Percentiles rank a stretch among this genome's conserved stretches.
Evolutionary conservation across 2,888 invertebrate genomes (phyloP).

Genomic region (Aplocera efformata): DNA sequence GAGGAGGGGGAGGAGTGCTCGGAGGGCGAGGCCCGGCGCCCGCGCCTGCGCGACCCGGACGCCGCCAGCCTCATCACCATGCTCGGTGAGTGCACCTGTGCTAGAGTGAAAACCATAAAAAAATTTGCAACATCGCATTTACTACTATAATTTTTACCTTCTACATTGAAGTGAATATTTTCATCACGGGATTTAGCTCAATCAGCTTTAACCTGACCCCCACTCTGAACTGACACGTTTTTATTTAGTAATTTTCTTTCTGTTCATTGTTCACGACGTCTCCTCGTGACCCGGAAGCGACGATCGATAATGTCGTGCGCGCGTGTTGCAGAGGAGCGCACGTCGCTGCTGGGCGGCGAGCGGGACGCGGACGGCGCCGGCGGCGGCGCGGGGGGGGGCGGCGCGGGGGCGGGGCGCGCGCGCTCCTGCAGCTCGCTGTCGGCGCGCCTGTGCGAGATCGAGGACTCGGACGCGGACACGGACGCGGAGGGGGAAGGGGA

Average conservation of each 20-base stretch:
- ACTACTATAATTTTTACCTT: too few species aligned
- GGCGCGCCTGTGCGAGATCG: constrained; percentile 94
- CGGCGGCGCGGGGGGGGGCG: constrained; percentile 31
- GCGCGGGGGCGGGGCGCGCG: constrained; percentile 26
- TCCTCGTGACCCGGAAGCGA: too few species aligned
- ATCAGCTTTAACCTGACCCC: too few species aligned
- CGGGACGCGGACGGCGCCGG: constrained; percentile 16
- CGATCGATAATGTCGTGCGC: neutral
- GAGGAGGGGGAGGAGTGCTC: constrained; percentile 75
- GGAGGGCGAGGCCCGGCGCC: constrained; percentile 60
- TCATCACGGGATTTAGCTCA: too few species aligned
- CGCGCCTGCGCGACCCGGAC: constrained; percentile 77
- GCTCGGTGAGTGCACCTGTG: constrained; percentile 66
- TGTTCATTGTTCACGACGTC: too few species aligned
- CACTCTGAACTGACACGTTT: too few species aligned
- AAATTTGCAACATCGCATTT: too few species aligned
- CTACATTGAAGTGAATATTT: too few species aligned
- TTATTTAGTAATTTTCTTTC: too few species aligned
- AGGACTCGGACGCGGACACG: constrained; percentile 89
- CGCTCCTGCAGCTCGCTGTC: constrained; percentile 92
- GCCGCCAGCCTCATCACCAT: constrained; percentile 85
- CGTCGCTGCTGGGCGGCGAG: constrained; percentile 85
- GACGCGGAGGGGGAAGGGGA: constrained; percentile 52
- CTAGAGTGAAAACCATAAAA: too few species aligned
- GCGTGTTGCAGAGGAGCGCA: constrained; percentile 82